A percentile compares a stretch with the other conserved stretches of the same genome.
Conservation (phyloP, 1,140 invertebrate genomes). For the Heterodera schachtii region DNA sequence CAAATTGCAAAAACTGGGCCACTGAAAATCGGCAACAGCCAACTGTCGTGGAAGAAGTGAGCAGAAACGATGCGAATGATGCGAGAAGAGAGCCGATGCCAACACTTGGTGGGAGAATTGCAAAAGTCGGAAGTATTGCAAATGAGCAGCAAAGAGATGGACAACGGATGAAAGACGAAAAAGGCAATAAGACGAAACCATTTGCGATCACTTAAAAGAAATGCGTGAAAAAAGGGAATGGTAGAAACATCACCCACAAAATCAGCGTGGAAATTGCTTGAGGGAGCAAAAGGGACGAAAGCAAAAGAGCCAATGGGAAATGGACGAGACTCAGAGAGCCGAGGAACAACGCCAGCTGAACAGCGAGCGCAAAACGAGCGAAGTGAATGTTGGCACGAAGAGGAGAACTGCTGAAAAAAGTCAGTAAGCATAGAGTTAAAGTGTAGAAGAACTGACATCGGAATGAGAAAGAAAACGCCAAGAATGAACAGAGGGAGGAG, state of each 20-base stretch:
- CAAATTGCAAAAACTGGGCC: constrained; percentile 1
- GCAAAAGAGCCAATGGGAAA: constrained; percentile 34
- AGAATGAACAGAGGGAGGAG: constrained; percentile 13
- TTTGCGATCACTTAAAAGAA: background rate
- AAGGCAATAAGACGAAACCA: background rate
- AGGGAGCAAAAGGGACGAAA: constrained; percentile 33
- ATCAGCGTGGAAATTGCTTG: constrained; percentile 29
- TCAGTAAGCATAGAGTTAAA: background rate
- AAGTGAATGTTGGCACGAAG: constrained; percentile 22
- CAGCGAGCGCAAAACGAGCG: constrained; percentile 25
- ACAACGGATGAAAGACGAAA: background rate
- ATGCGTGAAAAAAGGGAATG: background rate
- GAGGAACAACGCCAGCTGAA: constrained; percentile 34
- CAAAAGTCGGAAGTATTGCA: background rate
- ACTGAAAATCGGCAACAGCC: constrained; percentile 8
- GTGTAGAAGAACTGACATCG: constrained; percentile 19
- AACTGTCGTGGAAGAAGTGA: constrained; percentile 1
- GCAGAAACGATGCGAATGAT: background rate
- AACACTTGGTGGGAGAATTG: background rate
- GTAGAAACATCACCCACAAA: constrained; percentile 15
- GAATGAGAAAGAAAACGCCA: constrained; percentile 13
- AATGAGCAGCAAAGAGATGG: background rate
- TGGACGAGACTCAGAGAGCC: constrained; percentile 39
- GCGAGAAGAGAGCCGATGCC: constrained; percentile 5
- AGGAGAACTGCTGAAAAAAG: background rate